phyloP scores from a whole-genome alignment of 2,113 vertebrate species.

The Clinocottus analis region DNA sequence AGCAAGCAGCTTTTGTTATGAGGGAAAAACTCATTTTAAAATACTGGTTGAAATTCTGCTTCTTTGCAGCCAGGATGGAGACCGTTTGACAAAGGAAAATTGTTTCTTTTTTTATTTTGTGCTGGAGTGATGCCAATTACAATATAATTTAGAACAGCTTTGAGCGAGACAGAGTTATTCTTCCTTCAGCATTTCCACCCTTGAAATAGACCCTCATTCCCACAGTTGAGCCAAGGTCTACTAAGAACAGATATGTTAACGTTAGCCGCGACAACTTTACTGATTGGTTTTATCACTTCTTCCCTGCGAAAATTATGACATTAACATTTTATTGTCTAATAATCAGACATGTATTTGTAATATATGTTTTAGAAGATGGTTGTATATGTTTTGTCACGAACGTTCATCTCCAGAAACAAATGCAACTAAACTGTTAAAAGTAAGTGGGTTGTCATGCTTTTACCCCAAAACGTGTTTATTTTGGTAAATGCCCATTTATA shows the following conservation, averaged over 20 bases:
- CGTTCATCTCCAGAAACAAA: neutral
- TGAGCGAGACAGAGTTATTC: neutral
- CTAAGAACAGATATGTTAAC: neutral
- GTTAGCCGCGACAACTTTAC: neutral
- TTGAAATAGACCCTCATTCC: neutral
- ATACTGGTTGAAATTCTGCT: conserved; percentile 25
- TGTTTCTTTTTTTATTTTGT: neutral
- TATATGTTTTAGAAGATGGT: neutral
- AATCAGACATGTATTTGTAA: neutral
- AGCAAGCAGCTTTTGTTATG: conserved; percentile 44
- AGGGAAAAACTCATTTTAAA: conserved; percentile 52
- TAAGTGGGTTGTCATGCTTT: neutral
- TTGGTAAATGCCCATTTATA: neutral
- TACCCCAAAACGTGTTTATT: neutral
- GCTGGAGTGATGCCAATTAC: neutral
- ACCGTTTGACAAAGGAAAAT: neutral
- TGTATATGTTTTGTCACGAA: neutral
- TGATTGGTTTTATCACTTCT: neutral
- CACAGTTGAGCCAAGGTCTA: neutral
- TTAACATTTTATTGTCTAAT: neutral
- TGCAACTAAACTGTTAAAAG: neutral
- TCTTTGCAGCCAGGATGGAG: neutral
- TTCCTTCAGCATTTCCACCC: neutral
- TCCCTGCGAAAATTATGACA: neutral
- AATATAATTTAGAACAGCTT: neutral